Percentiles rank a stretch among this genome's conserved stretches.
phyloP scores from a whole-genome alignment of 1,140 invertebrate genomes.

The Triops cancriformis region DNA sequence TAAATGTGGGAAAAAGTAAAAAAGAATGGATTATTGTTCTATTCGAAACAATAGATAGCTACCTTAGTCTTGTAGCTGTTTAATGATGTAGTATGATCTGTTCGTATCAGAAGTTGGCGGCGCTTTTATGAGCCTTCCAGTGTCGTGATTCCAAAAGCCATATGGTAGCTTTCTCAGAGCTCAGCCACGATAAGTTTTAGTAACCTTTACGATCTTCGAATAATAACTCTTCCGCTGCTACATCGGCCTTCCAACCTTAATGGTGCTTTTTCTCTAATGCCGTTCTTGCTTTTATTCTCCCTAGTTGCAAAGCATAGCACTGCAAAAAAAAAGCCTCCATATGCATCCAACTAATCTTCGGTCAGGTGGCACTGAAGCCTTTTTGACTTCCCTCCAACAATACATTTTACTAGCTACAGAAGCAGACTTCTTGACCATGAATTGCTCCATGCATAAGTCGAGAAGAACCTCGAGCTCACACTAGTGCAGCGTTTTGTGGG shows the following conservation, averaged over 20 bases:
- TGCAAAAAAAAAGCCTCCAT: neutral
- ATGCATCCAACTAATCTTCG: neutral
- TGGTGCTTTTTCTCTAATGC: neutral
- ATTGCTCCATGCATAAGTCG: neutral
- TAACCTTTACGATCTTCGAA: neutral
- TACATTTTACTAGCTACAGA: neutral
- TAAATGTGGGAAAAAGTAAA: neutral
- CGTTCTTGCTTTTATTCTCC: too few species aligned
- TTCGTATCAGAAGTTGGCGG: neutral
- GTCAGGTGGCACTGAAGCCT: neutral
- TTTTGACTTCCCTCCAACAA: conserved; percentile 10
- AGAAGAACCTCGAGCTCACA: neutral
- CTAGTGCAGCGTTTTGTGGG: neutral
- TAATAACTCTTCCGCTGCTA: neutral
- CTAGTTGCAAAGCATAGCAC: neutral
- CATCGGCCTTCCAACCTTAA: neutral
- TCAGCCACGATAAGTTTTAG: neutral
- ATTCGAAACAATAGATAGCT: neutral
- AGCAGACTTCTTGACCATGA: neutral
- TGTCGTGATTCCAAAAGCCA: neutral
- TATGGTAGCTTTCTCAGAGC: neutral
- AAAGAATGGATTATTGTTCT: neutral
- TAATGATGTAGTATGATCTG: neutral
- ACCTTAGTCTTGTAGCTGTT: neutral
- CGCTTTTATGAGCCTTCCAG: neutral